Evolutionary conservation across 2,113 vertebrate genomes (phyloP).

Genomic region (Lucifuga dentata): DNA sequence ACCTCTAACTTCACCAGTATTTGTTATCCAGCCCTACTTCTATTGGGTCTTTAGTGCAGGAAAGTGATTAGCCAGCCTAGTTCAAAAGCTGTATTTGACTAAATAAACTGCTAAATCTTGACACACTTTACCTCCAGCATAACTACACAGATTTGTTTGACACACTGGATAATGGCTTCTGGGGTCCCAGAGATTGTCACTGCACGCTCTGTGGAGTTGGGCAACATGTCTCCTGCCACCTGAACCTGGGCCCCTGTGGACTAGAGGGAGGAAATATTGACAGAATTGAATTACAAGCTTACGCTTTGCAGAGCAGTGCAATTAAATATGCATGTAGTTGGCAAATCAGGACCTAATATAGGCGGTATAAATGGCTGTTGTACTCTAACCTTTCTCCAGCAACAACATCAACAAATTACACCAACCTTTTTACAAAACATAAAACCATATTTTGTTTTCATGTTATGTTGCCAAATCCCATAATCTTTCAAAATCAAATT

Average conservation of each 20-base stretch:
- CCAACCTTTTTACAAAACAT: no score
- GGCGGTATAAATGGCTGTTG: neutral
- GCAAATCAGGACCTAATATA: no score
- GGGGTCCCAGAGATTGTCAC: slow-evolving; percentile 99
- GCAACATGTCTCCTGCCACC: slow-evolving; percentile 98
- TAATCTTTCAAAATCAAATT: no score
- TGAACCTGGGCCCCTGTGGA: slow-evolving; percentile 98
- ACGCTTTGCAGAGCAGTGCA: no score
- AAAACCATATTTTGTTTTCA: no score
- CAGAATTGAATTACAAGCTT: neutral
- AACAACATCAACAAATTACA: no score
- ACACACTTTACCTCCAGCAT: slow-evolving; percentile 95
- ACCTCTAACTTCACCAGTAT: no score
- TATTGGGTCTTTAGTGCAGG: no score
- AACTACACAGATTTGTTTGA: slow-evolving; percentile 99
- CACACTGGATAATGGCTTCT: slow-evolving; percentile 98
- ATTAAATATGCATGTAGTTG: no score
- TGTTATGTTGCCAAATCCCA: no score
- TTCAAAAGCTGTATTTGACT: neutral
- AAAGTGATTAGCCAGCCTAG: no score
- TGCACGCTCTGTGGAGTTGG: slow-evolving; percentile 97
- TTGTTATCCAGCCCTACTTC: no score
- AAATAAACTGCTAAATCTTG: neutral
- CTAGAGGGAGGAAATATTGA: slow-evolving; percentile 73
- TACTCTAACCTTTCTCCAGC: accelerated